These are phyloP conservation scores for Ifrita kowaldi DNA, from an alignment of 2,113 vertebrate species.

Conservation along the genomic window DNA sequence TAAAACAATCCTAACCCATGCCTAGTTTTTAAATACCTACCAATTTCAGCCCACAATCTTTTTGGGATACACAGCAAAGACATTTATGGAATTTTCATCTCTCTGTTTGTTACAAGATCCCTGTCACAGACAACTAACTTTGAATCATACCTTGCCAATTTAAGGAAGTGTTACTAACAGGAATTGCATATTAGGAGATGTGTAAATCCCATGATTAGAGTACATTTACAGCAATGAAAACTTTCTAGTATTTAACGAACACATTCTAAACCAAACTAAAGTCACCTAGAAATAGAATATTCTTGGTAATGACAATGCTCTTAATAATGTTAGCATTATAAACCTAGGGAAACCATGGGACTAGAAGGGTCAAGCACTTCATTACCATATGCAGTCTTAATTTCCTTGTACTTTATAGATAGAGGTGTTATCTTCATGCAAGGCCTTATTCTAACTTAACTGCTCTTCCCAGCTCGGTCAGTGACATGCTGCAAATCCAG, in stretches of 20 bases:
- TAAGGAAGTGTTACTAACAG: background rate
- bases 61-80: background rate
- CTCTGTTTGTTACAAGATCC: background rate
- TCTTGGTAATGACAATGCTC: background rate
- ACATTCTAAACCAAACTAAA: background rate
- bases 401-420: background rate
- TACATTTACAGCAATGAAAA: background rate
- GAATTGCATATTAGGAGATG: background rate
- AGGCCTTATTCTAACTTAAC: background rate
- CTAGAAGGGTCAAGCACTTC: constrained; percentile 13
- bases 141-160: background rate
- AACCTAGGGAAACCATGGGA: background rate
- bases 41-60: background rate
- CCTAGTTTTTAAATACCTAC: background rate
- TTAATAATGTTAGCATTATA: background rate
- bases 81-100: background rate
- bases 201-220: background rate
- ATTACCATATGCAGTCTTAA: background rate
- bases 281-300: background rate
- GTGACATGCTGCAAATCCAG: background rate
- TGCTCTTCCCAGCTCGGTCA: background rate
- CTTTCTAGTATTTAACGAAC: background rate
- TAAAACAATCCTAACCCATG: background rate
- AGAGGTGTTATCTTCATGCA: background rate
- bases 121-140: background rate